Conservation (phyloP, 1,140 invertebrate species). For the Aphelenchoides fujianensis region DNA sequence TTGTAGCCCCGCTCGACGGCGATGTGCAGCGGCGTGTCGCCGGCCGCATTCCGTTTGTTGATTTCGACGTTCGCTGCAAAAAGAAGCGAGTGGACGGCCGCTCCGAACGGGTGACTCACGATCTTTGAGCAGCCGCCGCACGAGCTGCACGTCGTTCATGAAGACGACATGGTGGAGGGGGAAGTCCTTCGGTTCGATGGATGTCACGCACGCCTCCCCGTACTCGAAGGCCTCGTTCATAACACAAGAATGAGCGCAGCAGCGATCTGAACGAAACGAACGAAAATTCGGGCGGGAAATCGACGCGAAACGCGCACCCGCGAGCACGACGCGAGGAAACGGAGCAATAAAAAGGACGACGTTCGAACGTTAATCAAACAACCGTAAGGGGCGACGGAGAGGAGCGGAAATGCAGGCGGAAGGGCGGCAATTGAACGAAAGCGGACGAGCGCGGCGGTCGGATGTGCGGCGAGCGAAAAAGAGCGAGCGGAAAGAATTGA, state of each 20-base stretch:
- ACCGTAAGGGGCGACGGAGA: too few relatives aligned
- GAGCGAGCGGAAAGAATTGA: neutral
- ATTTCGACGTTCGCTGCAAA: conserved; percentile 20
- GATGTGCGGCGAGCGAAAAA: neutral
- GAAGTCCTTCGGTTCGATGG: conserved; percentile 4
- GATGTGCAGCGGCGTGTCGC: conserved; percentile 89
- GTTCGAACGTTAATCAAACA: conserved; percentile 5
- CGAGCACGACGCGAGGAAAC: neutral
- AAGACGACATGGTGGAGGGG: conserved; percentile 17
- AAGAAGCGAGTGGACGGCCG: neutral
- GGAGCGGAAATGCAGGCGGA: too few relatives aligned
- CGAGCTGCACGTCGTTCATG: neutral
- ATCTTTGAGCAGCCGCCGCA: neutral
- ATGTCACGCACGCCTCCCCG: neutral
- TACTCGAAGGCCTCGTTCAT: neutral
- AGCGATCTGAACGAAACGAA: neutral
- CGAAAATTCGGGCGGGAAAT: neutral
- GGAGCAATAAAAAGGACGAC: neutral
- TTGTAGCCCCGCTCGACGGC: conserved; percentile 91
- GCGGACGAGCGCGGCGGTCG: too few relatives aligned
- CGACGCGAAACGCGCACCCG: neutral
- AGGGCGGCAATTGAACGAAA: too few relatives aligned
- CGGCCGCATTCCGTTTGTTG: conserved; percentile 62
- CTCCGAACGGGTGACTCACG: neutral
- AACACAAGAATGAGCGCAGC: neutral